A percentile compares a stretch with the other conserved stretches of the same genome.
Evolutionary conservation across 1,140 invertebrate species (phyloP).

Genomic region (Onthophagus taurus): DNA sequence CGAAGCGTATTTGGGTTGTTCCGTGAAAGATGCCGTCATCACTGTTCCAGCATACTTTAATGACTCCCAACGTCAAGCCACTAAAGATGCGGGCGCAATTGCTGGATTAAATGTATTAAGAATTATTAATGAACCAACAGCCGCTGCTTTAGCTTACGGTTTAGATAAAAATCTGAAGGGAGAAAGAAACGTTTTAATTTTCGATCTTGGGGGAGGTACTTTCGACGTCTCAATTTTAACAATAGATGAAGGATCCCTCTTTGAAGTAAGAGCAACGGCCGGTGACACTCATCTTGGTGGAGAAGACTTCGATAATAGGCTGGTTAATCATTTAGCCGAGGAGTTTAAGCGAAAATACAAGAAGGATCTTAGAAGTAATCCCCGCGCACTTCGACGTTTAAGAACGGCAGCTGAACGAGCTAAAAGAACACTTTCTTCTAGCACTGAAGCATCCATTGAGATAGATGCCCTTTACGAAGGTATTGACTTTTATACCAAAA

Average conservation of each 20-base stretch:
- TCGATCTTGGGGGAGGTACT: constrained; percentile 55
- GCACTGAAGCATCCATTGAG: constrained; percentile 61
- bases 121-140: constrained; percentile 73
- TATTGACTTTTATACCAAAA: constrained; percentile 51
- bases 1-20: constrained; percentile 43
- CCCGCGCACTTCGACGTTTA: constrained; percentile 51
- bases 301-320: constrained; percentile 52
- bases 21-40: constrained; percentile 43
- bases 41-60: constrained; percentile 59
- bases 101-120: constrained; percentile 55
- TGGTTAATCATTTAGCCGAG: constrained; percentile 55
- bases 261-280: constrained; percentile 59
- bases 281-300: constrained; percentile 49
- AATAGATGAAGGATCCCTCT: constrained; percentile 59
- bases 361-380: constrained; percentile 41
- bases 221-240: constrained; percentile 71
- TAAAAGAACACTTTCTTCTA: constrained; percentile 68
- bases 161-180: constrained; percentile 68
- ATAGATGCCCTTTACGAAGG: constrained; percentile 70
- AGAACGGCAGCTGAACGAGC: constrained; percentile 73
- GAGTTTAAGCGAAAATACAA: constrained; percentile 45
- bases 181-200: constrained; percentile 54
- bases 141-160: constrained; percentile 69
- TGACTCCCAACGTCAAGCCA: constrained; percentile 59
- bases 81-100: constrained; percentile 55